Evolutionary conservation across 2,113 vertebrate genomes (phyloP).

Genomic region (Cololabis saira): DNA sequence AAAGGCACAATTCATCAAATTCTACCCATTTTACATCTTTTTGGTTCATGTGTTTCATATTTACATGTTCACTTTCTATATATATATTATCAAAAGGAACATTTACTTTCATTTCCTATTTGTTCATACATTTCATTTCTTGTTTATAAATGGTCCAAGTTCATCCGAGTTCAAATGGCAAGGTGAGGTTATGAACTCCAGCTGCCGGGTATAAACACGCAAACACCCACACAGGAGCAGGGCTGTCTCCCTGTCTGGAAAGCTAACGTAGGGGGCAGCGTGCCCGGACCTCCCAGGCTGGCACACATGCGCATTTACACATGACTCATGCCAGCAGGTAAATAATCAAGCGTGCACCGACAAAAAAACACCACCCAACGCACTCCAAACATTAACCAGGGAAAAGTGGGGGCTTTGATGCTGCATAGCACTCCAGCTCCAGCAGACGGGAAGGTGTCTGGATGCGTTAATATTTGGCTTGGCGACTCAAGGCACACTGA

Average conservation of each 20-base stretch:
- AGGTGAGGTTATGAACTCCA: slow-evolving; percentile 61
- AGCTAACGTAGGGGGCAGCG: slow-evolving; percentile 56
- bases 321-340: slow-evolving; percentile 45
- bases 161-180: slow-evolving; percentile 65
- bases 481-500: slow-evolving; percentile 37
- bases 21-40: too few relatives aligned
- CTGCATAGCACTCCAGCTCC: slow-evolving; percentile 20
- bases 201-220: slow-evolving; percentile 44
- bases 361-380: slow-evolving; percentile 42
- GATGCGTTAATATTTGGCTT: slow-evolving; percentile 74
- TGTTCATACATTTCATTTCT: slow-evolving; percentile 15
- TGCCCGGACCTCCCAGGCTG: slow-evolving; percentile 62
- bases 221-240: slow-evolving; percentile 26
- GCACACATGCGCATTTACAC: slow-evolving; percentile 16
- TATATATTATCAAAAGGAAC: background rate
- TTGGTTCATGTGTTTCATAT: background rate
- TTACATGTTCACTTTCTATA: background rate
- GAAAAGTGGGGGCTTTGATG: slow-evolving; percentile 16
- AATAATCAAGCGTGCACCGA: slow-evolving; percentile 44
- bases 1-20: too few relatives aligned
- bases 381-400: slow-evolving; percentile 60
- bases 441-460: slow-evolving; percentile 40
- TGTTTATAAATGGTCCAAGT: slow-evolving; percentile 34
- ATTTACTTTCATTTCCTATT: too few relatives aligned
- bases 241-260: slow-evolving; percentile 69